Evolutionary conservation across 1,140 invertebrate species (phyloP).

Genomic region (Oryctes rhinoceros): DNA sequence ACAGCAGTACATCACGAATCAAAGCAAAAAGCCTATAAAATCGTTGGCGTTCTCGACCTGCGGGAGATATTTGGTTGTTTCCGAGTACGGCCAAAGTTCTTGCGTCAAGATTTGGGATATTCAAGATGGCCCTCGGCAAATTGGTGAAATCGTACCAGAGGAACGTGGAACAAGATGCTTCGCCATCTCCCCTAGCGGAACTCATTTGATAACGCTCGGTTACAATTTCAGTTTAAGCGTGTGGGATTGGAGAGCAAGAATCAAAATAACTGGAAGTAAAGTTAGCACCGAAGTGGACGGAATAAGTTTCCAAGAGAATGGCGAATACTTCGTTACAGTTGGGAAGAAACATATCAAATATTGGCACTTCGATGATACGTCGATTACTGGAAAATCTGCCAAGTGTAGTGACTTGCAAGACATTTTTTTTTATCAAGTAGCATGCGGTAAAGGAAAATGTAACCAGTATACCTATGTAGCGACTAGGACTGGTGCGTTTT

Average conservation of each 20-base stretch:
- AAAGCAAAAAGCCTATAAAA: neutral
- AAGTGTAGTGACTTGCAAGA: neutral
- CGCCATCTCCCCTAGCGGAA: neutral
- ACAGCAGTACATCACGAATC: neutral
- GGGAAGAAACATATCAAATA: neutral
- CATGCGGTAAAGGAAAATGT: conserved; percentile 11
- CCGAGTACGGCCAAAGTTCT: neutral
- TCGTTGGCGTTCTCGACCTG: neutral
- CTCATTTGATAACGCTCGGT: neutral
- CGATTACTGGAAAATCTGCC: neutral
- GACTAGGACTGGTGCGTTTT: neutral
- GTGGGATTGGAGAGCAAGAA: neutral
- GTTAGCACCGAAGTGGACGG: neutral
- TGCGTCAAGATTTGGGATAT: neutral
- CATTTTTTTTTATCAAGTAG: neutral
- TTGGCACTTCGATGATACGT: neutral
- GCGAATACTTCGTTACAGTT: conserved; percentile 8
- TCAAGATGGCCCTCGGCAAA: neutral
- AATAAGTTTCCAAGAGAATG: neutral
- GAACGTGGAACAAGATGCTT: conserved; percentile 17
- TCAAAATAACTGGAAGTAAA: neutral
- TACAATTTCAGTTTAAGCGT: neutral
- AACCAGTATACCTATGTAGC: neutral
- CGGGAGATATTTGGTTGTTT: neutral
- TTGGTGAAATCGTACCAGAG: neutral